phyloP scores from a whole-genome alignment of 2,113 vertebrate genomes.

The Ictalurus furcatus region DNA sequence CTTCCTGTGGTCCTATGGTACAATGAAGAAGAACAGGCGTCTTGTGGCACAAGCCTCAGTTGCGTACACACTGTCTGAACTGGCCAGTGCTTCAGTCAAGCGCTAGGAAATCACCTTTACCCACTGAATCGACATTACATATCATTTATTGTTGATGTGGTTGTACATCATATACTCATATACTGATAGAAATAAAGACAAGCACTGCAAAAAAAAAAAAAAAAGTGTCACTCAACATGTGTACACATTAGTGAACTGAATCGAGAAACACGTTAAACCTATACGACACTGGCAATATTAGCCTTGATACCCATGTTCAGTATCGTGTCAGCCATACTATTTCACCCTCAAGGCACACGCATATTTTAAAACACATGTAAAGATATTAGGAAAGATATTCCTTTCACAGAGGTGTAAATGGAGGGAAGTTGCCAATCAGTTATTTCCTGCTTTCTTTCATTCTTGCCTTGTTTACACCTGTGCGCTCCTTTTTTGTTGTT shows the following conservation, averaged over 20 bases:
- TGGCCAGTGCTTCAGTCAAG: not conserved
- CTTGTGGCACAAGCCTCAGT: constrained; percentile 12
- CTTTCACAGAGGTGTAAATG: not conserved
- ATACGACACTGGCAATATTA: not conserved
- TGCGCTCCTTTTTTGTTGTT: not conserved
- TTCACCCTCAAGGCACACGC: not conserved
- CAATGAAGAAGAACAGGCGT: constrained; percentile 41
- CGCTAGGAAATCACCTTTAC: not conserved
- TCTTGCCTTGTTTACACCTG: not conserved
- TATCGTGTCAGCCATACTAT: not conserved
- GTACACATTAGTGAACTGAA: not conserved
- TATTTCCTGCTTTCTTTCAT: constrained; percentile 6
- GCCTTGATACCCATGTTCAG: not conserved
- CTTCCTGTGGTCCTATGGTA: constrained; percentile 66
- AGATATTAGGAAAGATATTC: not conserved
- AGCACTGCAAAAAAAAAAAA: no score
- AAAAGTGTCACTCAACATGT: not conserved
- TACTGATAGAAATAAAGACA: not conserved
- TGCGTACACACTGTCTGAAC: not conserved
- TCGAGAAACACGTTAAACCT: not conserved
- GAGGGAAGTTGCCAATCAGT: constrained; percentile 9
- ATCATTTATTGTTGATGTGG: not conserved
- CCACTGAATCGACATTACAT: not conserved
- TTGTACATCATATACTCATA: not conserved
- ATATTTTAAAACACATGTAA: not conserved